phyloP scores from a whole-genome alignment of 2,888 invertebrate species.

The Isotomurus palustris region DNA sequence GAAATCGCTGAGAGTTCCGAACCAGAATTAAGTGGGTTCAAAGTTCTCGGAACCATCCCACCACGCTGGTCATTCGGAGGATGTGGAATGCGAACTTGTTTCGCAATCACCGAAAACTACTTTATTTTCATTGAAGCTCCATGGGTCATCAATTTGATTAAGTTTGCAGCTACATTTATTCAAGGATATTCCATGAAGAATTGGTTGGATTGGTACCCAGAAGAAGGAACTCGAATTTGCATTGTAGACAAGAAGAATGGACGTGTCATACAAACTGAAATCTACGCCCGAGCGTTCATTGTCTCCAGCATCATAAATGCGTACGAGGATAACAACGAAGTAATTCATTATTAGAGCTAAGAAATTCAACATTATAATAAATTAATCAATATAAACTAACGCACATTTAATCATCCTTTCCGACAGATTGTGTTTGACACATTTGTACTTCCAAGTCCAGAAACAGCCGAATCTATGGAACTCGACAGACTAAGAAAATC shows the following conservation, averaged over 20 bases:
- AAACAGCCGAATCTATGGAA: constrained; percentile 16
- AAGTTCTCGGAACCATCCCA: constrained; percentile 48
- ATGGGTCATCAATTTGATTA: constrained; percentile 50
- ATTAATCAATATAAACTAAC: neutral
- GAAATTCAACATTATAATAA: neutral
- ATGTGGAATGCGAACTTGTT: constrained; percentile 54
- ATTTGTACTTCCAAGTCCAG: constrained; percentile 33
- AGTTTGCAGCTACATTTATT: constrained; percentile 49
- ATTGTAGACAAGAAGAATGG: constrained; percentile 51
- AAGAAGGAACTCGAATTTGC: constrained; percentile 50
- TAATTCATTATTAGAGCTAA: constrained; percentile 26
- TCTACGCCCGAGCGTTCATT: constrained; percentile 52
- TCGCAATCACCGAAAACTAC: constrained; percentile 56
- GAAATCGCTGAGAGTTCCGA: too few species aligned
- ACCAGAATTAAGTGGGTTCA: too few species aligned
- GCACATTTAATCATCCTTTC: constrained; percentile 13
- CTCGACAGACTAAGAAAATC: constrained; percentile 18
- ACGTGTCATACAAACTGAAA: constrained; percentile 48
- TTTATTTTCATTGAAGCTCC: constrained; percentile 55
- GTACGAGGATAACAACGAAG: constrained; percentile 53
- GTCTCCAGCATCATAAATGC: constrained; percentile 55
- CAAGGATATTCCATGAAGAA: constrained; percentile 49
- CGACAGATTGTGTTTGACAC: constrained; percentile 49
- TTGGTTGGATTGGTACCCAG: constrained; percentile 51
- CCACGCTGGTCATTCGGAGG: constrained; percentile 49